phyloP scores from a whole-genome alignment of 2,113 vertebrate species.

The Anser cygnoides region DNA sequence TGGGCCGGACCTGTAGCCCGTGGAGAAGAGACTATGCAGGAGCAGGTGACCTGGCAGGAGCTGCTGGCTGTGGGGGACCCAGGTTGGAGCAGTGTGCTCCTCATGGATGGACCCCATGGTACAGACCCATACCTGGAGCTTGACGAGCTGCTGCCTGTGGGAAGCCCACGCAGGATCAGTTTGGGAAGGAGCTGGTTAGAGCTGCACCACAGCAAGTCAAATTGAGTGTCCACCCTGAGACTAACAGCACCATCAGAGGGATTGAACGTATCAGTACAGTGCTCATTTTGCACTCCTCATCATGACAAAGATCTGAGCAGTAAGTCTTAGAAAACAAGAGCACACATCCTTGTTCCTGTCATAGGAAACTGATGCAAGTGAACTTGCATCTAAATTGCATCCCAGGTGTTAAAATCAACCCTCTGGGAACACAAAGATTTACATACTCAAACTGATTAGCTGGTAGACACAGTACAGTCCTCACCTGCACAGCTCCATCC shows the following conservation, averaged over 20 bases:
- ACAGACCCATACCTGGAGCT: too few relatives aligned
- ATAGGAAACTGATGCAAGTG: background rate
- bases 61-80: too few relatives aligned
- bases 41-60: too few relatives aligned
- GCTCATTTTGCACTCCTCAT: background rate
- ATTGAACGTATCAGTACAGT: accelerated
- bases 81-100: too few relatives aligned
- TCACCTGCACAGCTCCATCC: background rate
- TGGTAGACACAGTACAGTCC: background rate
- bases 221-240: background rate
- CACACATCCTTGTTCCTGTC: background rate
- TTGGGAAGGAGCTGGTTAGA: background rate
- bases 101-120: too few relatives aligned
- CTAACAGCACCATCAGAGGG: background rate
- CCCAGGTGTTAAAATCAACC: background rate
- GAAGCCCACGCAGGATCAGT: too few relatives aligned
- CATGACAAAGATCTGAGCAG: background rate
- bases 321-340: background rate
- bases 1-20: too few relatives aligned
- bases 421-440: background rate
- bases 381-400: background rate
- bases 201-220: background rate
- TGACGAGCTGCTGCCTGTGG: too few relatives aligned
- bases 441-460: background rate
- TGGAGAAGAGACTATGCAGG: too few relatives aligned